phyloP scores from a whole-genome alignment of 1,140 invertebrate species.

The Adoxophyes honmai region DNA sequence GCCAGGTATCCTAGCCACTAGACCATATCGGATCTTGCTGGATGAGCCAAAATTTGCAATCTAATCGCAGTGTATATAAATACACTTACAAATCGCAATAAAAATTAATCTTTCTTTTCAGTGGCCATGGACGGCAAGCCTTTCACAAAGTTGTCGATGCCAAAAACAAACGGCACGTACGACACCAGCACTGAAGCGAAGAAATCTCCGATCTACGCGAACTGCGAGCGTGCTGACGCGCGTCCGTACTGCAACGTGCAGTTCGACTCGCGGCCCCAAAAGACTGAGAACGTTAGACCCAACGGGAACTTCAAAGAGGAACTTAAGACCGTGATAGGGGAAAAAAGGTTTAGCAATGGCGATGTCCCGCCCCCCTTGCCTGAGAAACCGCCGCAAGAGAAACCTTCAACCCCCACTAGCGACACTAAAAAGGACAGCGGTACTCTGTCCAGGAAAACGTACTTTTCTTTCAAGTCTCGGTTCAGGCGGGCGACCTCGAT shows the following conservation, averaged over 20 bases:
- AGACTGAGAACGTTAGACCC: slow-evolving; percentile 44
- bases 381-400: slow-evolving; percentile 45
- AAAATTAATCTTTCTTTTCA: slow-evolving; percentile 34
- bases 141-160: slow-evolving; percentile 39
- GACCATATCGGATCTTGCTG: slow-evolving; percentile 52
- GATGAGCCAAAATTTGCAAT: background rate
- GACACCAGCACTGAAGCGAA: slow-evolving; percentile 23
- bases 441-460: slow-evolving; percentile 71
- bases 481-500: slow-evolving; percentile 73
- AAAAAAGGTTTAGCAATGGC: slow-evolving; percentile 49
- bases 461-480: slow-evolving; percentile 75
- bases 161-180: slow-evolving; percentile 24
- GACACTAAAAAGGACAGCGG: slow-evolving; percentile 58
- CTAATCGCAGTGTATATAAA: background rate
- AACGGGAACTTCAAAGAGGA: slow-evolving; percentile 56
- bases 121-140: slow-evolving; percentile 63
- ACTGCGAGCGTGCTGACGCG: slow-evolving; percentile 45
- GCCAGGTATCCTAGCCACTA: slow-evolving; percentile 61
- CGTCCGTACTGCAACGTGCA: slow-evolving; percentile 54
- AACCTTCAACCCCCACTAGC: slow-evolving; percentile 52
- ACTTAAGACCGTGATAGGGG: slow-evolving; percentile 46
- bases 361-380: slow-evolving; percentile 51
- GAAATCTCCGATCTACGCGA: slow-evolving; percentile 59
- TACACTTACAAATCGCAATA: no score
- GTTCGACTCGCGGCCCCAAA: slow-evolving; percentile 47